Conservation (phyloP, 2,888 invertebrate genomes). For the Dolomedes plantarius region DNA sequence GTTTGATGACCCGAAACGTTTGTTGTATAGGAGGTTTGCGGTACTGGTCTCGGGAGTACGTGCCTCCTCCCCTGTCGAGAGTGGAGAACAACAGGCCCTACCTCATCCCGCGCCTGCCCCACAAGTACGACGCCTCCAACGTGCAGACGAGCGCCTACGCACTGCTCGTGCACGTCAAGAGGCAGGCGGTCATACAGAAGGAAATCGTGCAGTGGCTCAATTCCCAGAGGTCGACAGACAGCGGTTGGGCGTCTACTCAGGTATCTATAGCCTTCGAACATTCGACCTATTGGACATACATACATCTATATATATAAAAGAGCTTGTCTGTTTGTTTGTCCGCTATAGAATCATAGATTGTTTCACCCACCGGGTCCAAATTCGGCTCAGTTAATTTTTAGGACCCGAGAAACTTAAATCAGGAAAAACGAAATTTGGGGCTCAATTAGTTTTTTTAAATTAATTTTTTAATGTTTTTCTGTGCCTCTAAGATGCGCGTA, state of each 20-base stretch:
- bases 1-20: too few relatives aligned
- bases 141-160: slow-evolving; percentile 96
- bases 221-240: slow-evolving; percentile 88
- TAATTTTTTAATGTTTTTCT: too few relatives aligned
- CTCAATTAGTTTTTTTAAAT: too few relatives aligned
- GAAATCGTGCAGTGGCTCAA: slow-evolving; percentile 94
- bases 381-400: too few relatives aligned
- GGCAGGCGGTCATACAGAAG: slow-evolving; percentile 88
- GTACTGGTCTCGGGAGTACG: slow-evolving; percentile 88
- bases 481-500: too few relatives aligned
- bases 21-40: slow-evolving; percentile 83
- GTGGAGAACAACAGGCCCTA: slow-evolving; percentile 93
- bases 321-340: too few relatives aligned
- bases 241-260: slow-evolving; percentile 92
- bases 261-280: slow-evolving; percentile 31
- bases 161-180: slow-evolving; percentile 89
- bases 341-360: too few relatives aligned
- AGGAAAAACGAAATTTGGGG: too few relatives aligned
- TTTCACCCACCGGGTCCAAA: too few relatives aligned
- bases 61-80: slow-evolving; percentile 80
- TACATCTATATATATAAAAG: too few relatives aligned
- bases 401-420: too few relatives aligned
- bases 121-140: slow-evolving; percentile 91
- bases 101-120: slow-evolving; percentile 89
- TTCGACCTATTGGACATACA: too few relatives aligned